These are phyloP conservation scores for Trachymyrmex cornetzi DNA, from an alignment of 1,140 invertebrate species.

Conservation along the genomic window DNA sequence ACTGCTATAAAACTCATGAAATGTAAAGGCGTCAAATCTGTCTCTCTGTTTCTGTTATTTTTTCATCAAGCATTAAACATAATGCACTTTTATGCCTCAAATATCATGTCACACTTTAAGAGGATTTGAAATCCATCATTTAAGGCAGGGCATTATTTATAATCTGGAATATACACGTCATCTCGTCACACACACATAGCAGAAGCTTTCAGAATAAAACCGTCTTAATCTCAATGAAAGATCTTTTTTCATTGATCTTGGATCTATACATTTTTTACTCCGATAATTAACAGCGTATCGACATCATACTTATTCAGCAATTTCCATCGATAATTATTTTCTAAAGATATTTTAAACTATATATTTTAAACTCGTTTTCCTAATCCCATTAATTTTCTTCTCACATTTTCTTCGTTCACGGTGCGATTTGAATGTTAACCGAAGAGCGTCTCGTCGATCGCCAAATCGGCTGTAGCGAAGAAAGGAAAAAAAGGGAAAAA, in stretches of 20 bases:
- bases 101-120: neutral
- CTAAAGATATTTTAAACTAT: neutral
- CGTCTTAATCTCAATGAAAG: neutral
- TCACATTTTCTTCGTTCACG: neutral
- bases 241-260: neutral
- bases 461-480: slow-evolving; percentile 11
- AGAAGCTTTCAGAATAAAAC: neutral
- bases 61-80: neutral
- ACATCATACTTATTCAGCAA: neutral
- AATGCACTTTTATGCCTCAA: neutral
- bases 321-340: slow-evolving; percentile 3
- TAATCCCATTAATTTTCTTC: neutral
- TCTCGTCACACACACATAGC: no score
- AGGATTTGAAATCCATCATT: neutral
- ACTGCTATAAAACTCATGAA: slow-evolving; percentile 24
- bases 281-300: neutral
- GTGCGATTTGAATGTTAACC: slow-evolving; percentile 41
- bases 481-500: neutral
- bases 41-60: slow-evolving; percentile 20
- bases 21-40: slow-evolving; percentile 1
- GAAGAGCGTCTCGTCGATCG: neutral
- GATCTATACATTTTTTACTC: neutral
- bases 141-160: neutral
- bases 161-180: neutral
- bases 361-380: no score